Conservation (phyloP, 2,797 vertebrate genomes). For the Crenuchus spilurus region DNA sequence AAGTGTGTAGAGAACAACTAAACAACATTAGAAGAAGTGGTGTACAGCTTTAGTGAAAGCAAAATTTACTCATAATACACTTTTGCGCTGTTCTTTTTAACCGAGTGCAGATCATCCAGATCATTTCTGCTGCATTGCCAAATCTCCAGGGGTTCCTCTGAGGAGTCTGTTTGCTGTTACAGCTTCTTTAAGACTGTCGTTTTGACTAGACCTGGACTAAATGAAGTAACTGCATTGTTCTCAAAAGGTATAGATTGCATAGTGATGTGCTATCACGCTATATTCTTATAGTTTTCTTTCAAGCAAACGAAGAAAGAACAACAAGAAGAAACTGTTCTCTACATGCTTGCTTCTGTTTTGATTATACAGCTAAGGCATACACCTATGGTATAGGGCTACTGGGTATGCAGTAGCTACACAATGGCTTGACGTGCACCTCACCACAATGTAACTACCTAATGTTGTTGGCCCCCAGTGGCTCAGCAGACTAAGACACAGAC, state of each 20-base stretch:
- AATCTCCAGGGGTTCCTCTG: not conserved
- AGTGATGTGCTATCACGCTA: not conserved
- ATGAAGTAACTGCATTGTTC: slow-evolving; percentile 55
- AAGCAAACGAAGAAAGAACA: not conserved
- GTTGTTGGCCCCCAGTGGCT: no score
- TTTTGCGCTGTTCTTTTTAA: not conserved
- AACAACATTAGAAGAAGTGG: not conserved
- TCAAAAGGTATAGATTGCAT: slow-evolving; percentile 58
- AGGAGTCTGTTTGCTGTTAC: slow-evolving; percentile 70
- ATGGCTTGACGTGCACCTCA: no score
- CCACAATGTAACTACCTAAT: no score
- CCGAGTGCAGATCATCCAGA: not conserved
- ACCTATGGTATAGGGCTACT: no score
- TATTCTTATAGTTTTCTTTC: not conserved
- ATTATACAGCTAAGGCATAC: no score
- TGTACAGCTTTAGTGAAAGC: not conserved
- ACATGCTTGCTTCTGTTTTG: no score
- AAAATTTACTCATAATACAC: not conserved
- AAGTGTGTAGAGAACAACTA: not conserved
- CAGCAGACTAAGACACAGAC: no score
- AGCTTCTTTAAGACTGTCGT: slow-evolving; percentile 62
- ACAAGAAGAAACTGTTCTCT: no score
- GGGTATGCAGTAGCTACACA: no score
- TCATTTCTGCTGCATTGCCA: not conserved
- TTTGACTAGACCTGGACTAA: slow-evolving; percentile 60